Base-by-base conservation (phyloP, 2,888 invertebrate genomes). In the Mythimna lalbum region DNA sequence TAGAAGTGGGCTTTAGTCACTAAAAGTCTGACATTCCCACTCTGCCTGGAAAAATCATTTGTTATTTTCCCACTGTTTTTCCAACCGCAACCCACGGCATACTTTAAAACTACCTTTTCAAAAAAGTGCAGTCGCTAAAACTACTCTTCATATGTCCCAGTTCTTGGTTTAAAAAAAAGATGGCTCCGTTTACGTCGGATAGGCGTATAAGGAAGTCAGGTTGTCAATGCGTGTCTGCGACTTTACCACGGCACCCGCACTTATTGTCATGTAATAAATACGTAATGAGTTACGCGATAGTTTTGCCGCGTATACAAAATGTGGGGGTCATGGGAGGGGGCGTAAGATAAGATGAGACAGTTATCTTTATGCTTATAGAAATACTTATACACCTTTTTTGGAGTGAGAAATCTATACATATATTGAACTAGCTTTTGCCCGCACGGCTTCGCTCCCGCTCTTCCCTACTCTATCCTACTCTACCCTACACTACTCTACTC, bases 181-280 rank as follows among this genome's bases (percentile, higher is more conserved):
- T 47, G 17, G 57, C 39, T 9, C 6, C 2, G 5, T 56, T 23
- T 57, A 55, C 61, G 52, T 70, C 10, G 12, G 0, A 39, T 1
- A 72, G 59, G 67, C 59, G 63, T 72, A 67, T 31, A 73, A 83
- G 83, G 85, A 83, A 82, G 67, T 27, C 10, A 55, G 33, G 31
- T 31, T 70, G 49, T 49, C 33, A 70, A 57, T 62, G 65, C 65
- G 56, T 78, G 67, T 62, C 69, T 73, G 78, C 14, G 78, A 76
- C 73, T 82, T 75, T 80, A 80, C 82, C 81, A 78, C 80, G 80
- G 62, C 49, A 64, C 63, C 69, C 14, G 56, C 17, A 57, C 60
- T 70, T 83, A 83, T 87, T 86, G 86, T 87, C 85, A 86, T 78
- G 82, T 83, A 82, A 84, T 78, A 81, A 53, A 63, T 60, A 78